A percentile compares a stretch with the other conserved stretches of the same genome.
Conservation (phyloP, 64 coral and sea anemone genomes). For the Montipora foliosa region DNA sequence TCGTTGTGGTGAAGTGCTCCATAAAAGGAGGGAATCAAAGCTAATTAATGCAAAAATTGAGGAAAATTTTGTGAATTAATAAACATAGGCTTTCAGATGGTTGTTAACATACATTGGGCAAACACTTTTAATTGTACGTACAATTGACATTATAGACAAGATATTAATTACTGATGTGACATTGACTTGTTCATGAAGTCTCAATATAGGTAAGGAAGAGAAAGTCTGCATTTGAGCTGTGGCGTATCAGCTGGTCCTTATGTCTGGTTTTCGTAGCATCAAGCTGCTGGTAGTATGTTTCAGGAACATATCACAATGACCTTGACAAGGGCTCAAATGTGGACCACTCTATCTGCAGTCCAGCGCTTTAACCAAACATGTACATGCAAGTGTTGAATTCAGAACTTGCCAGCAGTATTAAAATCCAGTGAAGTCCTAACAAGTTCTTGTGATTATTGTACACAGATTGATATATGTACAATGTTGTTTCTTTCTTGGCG, state of each 20-base stretch:
- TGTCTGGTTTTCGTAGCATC: constrained; percentile 12
- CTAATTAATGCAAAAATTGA: constrained; percentile 30
- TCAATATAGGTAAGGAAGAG: constrained; percentile 16
- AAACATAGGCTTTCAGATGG: constrained; percentile 12
- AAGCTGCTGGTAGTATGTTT: constrained; percentile 6
- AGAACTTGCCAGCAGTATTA: constrained; percentile 24
- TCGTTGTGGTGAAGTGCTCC: not conserved
- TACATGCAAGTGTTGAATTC: not conserved
- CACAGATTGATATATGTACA: no score
- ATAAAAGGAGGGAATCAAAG: constrained; percentile 10
- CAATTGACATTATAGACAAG: constrained; percentile 6
- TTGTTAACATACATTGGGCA: not conserved
- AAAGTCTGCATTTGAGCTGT: constrained; percentile 2
- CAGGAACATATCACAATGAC: constrained; percentile 15
- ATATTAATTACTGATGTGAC: constrained; percentile 21
- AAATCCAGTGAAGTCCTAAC: constrained; percentile 11
- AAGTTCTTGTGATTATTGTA: no score
- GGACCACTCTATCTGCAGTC: not conserved
- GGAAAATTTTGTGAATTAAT: not conserved
- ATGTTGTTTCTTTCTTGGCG: no score
- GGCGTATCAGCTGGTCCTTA: constrained; percentile 1
- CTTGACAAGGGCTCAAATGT: constrained; percentile 24
- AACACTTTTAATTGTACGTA: constrained; percentile 1
- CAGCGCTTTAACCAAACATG: not conserved
- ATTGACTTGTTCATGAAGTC: not conserved